phyloP scores from a whole-genome alignment of 2,888 invertebrate genomes.

The Dasypogon diadema region DNA sequence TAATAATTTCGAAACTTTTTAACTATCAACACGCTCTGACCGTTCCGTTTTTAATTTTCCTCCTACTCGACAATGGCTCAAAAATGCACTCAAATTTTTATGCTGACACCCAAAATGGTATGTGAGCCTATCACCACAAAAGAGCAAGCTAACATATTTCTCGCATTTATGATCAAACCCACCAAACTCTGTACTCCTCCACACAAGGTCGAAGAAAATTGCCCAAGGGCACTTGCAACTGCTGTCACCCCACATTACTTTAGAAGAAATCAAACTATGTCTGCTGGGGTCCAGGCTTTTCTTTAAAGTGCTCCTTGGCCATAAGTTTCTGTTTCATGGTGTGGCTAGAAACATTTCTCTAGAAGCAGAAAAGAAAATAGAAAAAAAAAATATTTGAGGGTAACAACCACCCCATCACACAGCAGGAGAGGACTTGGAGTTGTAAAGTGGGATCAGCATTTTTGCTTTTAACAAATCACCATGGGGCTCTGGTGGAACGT shows the following conservation, averaged over 20 bases:
- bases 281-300: not conserved
- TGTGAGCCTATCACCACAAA: not conserved
- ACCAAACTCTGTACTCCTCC: not conserved
- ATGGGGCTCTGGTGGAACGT: not conserved
- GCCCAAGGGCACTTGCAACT: constrained; percentile 1
- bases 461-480: constrained; percentile 36
- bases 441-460: constrained; percentile 40
- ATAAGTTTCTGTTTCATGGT: not conserved
- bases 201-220: not conserved
- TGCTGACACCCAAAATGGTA: too few species aligned
- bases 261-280: not conserved
- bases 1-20: too few species aligned
- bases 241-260: constrained; percentile 6
- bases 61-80: too few species aligned
- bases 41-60: too few species aligned
- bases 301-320: not conserved
- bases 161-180: not conserved
- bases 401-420: not conserved
- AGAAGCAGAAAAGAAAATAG: not conserved
- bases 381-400: not conserved
- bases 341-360: not conserved
- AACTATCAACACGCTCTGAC: too few species aligned
- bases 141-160: not conserved
- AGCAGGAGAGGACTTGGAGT: constrained; percentile 35
- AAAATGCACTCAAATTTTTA: too few species aligned